These are phyloP conservation scores for Zaprionus ornatus DNA, from an alignment of 1,140 invertebrate genomes.

Conservation along the genomic window DNA sequence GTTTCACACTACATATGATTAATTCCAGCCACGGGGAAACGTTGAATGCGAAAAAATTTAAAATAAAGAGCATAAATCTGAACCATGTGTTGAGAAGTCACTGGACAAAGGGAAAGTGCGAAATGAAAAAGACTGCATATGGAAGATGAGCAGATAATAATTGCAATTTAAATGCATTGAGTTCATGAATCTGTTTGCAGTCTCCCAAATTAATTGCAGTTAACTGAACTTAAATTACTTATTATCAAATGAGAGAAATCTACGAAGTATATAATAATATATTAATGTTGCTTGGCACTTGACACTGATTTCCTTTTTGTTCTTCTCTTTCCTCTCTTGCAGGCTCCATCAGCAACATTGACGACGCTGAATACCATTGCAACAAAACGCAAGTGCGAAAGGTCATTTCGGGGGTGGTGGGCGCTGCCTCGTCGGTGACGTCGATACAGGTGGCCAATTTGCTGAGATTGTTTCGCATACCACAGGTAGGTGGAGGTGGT, in stretches of 20 bases:
- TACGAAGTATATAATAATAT: background rate
- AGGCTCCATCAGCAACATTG: conserved; percentile 98
- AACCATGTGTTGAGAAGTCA: background rate
- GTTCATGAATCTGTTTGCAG: background rate
- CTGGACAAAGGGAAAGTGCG: background rate
- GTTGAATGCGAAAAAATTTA: background rate
- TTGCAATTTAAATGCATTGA: background rate
- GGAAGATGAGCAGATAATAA: background rate
- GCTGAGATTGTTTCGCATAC: conserved; percentile 96
- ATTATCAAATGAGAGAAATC: too few relatives aligned
- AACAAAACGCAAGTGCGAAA: conserved; percentile 93
- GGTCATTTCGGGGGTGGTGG: conserved; percentile 97
- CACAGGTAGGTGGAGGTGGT: conserved; percentile 88
- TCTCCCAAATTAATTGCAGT: background rate
- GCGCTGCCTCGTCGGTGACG: conserved; percentile 96
- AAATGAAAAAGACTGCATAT: background rate
- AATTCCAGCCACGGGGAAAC: background rate
- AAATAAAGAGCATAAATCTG: background rate
- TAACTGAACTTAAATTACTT: too few relatives aligned
- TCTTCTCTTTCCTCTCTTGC: conserved; percentile 65
- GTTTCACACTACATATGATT: background rate
- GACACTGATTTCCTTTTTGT: background rate
- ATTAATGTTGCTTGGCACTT: background rate
- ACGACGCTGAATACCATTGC: conserved; percentile 94
- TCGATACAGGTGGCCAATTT: conserved; percentile 98